Base-by-base conservation (phyloP, 2,888 invertebrate genomes). In the Metallyticus violacea region DNA sequence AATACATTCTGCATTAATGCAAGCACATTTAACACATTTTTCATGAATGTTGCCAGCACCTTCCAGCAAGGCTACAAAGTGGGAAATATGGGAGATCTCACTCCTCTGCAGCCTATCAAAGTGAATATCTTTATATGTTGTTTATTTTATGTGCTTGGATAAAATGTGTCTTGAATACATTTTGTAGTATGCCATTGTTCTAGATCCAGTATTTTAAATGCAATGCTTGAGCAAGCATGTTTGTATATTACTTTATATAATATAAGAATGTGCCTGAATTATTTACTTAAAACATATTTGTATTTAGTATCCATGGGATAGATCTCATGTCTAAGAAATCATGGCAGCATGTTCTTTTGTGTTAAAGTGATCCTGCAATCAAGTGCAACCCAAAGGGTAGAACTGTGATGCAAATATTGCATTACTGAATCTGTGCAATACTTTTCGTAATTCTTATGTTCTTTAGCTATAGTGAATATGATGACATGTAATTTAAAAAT, bases 61-160 rank as follows among this genome's bases (percentile, higher is more conserved):
- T 62, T 62, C 40, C 40, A 27, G 25, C 77, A 26, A 77, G 29
- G 28, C 80, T 28, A 9, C 83, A 62, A 26, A 77, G 83, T 77
- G 83, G 62, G 30, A 83, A 86, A 77, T 26, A 88, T 88, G 88
- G 88, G 85, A 81, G 88, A 88, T 86, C 83, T 88, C 81, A 88
- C 88, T 15, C 87, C 88, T 77, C 87, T 88, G 7, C 88, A 88
- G 40, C 88, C 88, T 29, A 83, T 88, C 30, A 85, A 87, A 88
- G 88, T 88, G 87, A 88, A 88, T 88, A 88, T 87, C 78, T 62
- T 62, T 62, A 62, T 6, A 15, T 7, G 15, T 62, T 4, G 40
- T 62, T 15, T 15, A 62, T 62, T 62, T 62, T 62, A 9, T n/a
- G n/a, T n/a, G n/a, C n/a, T n/a, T n/a, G n/a, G n/a, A n/a, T n/a